Evolutionary conservation across 1,140 invertebrate genomes (phyloP), one percentile per base, ranked within the genome.

Genomic region (Chironomus striatipennis): DNA sequence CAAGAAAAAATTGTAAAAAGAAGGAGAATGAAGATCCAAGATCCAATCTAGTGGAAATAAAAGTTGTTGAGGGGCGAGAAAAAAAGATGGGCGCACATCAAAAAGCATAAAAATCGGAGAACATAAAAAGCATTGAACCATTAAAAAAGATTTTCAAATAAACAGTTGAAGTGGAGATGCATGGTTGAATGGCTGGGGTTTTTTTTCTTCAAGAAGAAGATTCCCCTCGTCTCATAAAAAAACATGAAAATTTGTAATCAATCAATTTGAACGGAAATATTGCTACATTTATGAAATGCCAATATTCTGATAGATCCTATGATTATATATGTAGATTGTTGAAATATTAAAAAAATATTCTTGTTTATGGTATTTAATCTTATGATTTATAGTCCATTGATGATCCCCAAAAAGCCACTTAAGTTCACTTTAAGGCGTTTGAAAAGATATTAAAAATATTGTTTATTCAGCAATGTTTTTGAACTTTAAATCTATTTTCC

Each of bases 61-160:
- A 57, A 57, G n/a, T 12, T 12, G 1, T 57, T n/a, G 10, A 57
- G 47, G 9, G 9, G 47, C 10, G 47, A 57, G 47, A 57, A 57
- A 57, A 12, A 57, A 12, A 10, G 7, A n/a, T 57, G 10, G 47
- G 47, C 9, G 47, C 47, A 57, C 47, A 57, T 10, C 9, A 57
- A 57, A 57, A 57, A n/a, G 47, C 47, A 57, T 57, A 57, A 57
- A 57, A 57, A 57, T 57, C 24, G 24, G 5, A 34, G n/a, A 57
- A n/a, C 47, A 57, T 57, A 57, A 57, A 57, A 57, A 10, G 47
- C 47, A 57, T 57, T 57, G 47, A 57, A 57, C 47, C 47, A 57
- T 57, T 57, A 57, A 57, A 57, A 57, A 57, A n/a, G n/a, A 12
- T 57, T 57, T 57, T 57, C 47, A 57, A 57, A 57, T 57, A 57